Evolutionary conservation across 2,797 vertebrate genomes (phyloP).

Genomic region (Lerista edwardsae): DNA sequence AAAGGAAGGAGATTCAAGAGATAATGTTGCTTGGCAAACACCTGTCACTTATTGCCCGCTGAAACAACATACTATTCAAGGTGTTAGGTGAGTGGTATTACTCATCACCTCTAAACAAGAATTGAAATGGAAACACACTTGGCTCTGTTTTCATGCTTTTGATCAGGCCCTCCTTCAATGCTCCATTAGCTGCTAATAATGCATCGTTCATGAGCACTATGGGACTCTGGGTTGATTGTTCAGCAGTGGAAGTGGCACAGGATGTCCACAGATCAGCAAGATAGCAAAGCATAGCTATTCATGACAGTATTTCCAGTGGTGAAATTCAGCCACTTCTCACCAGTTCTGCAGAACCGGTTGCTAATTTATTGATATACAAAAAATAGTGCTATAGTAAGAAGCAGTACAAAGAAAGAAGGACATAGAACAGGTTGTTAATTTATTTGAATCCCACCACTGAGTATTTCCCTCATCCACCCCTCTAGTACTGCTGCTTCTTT

Average conservation of each 20-base stretch:
- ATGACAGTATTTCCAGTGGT: no score
- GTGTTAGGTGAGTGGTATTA: conserved; percentile 67
- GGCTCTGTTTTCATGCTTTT: conserved; percentile 77
- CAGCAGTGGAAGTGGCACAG: conserved; percentile 69
- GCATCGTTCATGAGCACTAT: conserved; percentile 69
- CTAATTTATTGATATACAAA: no score
- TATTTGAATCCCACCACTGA: no score
- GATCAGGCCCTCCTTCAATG: conserved; percentile 78
- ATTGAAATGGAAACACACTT: conserved; percentile 73
- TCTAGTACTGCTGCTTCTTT: conserved; percentile 59
- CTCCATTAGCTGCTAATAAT: conserved; percentile 73
- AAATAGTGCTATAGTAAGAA: no score
- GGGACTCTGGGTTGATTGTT: conserved; percentile 67
- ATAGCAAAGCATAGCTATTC: conserved; percentile 31
- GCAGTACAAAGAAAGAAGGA: no score
- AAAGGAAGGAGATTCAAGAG: neutral
- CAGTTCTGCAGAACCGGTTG: no score
- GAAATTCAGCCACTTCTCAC: no score
- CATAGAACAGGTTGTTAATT: no score
- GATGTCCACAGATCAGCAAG: conserved; percentile 55
- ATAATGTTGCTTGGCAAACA: neutral
- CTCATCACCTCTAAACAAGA: conserved; percentile 68
- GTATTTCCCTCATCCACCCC: conserved; percentile 41
- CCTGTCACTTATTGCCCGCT: conserved; percentile 20
- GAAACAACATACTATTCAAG: conserved; percentile 39